These are phyloP conservation scores for Pediacus dermestoides DNA, from an alignment of 2,888 invertebrate genomes.

Conservation along the genomic window DNA sequence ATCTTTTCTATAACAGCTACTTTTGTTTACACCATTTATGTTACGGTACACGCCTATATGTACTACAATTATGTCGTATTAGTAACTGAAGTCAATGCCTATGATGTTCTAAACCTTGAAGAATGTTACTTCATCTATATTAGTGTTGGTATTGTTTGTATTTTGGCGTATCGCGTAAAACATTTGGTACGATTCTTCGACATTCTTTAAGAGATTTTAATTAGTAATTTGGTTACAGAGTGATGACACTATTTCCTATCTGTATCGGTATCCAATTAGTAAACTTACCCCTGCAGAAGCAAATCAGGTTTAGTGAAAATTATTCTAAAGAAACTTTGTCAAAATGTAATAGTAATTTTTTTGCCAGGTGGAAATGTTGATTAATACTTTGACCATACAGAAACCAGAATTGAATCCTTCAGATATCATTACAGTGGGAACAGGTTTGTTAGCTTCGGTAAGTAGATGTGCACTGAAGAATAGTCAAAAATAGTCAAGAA, in stretches of 20 bases:
- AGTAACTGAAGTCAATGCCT: not conserved
- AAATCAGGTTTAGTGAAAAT: conserved; percentile 4
- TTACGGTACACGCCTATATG: not conserved
- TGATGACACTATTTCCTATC: not conserved
- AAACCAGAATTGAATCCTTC: conserved; percentile 38
- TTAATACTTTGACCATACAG: conserved; percentile 33
- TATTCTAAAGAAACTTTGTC: conserved; percentile 5
- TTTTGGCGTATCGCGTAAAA: no score
- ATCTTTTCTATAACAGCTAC: not conserved
- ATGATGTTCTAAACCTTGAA: not conserved
- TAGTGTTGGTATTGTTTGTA: not conserved
- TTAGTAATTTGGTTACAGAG: not conserved
- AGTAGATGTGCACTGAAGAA: conserved; percentile 23
- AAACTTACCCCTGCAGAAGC: not conserved
- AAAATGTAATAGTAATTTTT: conserved; percentile 10
- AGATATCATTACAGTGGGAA: conserved; percentile 37
- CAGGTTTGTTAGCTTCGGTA: conserved; percentile 37
- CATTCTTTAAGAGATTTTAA: no score
- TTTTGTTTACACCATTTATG: conserved; percentile 1
- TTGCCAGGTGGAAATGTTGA: conserved; percentile 36
- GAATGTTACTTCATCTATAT: not conserved
- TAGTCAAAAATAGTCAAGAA: not conserved
- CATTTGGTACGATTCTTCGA: no score
- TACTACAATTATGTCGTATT: not conserved
- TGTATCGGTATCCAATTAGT: conserved; percentile 1